Evolutionary conservation across 30 jellyfish, hydroid and myxozoan genomes (phyloP).

Genomic region (Turritopsis dohrnii): DNA sequence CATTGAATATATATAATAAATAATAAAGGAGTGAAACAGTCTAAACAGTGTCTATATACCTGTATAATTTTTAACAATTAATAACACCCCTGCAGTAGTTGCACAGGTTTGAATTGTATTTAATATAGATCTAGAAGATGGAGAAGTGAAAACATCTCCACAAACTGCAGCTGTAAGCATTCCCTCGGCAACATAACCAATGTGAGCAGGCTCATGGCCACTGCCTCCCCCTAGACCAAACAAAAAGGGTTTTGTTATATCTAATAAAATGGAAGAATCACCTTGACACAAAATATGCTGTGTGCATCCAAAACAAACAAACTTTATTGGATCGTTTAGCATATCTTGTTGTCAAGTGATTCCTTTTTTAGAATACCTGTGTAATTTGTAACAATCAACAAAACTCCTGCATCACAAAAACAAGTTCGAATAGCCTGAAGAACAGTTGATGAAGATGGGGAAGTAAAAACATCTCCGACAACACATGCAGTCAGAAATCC

Average conservation of each 20-base stretch:
- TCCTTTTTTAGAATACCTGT: conserved; percentile 31
- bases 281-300: background rate
- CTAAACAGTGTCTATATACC: conserved; percentile 35
- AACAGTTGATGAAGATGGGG: conserved; percentile 76
- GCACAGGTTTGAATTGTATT: conserved; percentile 80
- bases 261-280: background rate
- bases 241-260: background rate
- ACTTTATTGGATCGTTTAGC: background rate
- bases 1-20: too few relatives aligned
- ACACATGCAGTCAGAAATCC: conserved; percentile 85
- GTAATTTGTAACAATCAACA: conserved; percentile 71
- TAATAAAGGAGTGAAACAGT: too few relatives aligned
- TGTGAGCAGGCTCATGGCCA: conserved; percentile 97
- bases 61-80: conserved; percentile 85
- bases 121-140: conserved; percentile 70
- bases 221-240: conserved; percentile 83
- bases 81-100: conserved; percentile 71
- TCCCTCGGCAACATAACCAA: conserved; percentile 91
- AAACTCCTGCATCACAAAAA: conserved; percentile 54
- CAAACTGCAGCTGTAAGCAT: conserved; percentile 96
- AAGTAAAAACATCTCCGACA: conserved; percentile 78
- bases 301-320: background rate
- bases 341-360: background rate
- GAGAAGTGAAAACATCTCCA: conserved; percentile 94
- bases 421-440: conserved; percentile 64